Conservation (phyloP, 2,888 invertebrate genomes). For the Petrolisthes manimaculis region DNA sequence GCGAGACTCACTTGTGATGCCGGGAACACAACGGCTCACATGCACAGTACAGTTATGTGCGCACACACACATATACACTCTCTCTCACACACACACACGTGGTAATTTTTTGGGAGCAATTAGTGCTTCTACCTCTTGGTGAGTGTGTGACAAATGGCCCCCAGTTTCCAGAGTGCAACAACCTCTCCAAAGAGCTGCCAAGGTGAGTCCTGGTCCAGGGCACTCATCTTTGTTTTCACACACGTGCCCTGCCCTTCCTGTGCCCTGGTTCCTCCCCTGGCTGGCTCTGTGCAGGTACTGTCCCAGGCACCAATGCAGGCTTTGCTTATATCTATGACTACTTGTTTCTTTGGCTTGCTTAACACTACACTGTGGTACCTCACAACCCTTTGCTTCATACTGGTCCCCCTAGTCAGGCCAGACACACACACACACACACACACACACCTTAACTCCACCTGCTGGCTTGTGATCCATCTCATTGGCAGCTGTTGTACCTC, state of each 20-base stretch:
- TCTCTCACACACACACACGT: background rate
- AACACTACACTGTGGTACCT: slow-evolving; percentile 65
- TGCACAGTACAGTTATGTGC: slow-evolving; percentile 19
- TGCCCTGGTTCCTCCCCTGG: background rate
- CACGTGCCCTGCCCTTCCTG: background rate
- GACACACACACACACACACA: background rate
- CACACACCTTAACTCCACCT: background rate
- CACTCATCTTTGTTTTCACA: background rate
- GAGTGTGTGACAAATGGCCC: slow-evolving; percentile 15
- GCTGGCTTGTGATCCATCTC: background rate
- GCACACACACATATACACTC: slow-evolving; percentile 11
- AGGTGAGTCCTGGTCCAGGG: background rate
- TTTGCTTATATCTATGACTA: slow-evolving; percentile 66
- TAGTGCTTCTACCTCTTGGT: background rate
- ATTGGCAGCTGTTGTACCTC: background rate
- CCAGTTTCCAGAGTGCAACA: background rate
- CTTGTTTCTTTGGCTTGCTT: slow-evolving; percentile 66
- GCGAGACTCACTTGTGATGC: slow-evolving; percentile 32
- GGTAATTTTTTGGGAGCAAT: background rate
- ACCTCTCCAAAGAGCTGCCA: background rate
- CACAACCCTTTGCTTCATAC: slow-evolving; percentile 54
- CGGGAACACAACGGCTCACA: slow-evolving; percentile 36
- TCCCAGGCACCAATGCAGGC: slow-evolving; percentile 53
- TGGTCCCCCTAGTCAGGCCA: slow-evolving; percentile 34
- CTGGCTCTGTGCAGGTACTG: slow-evolving; percentile 23